Evolutionary conservation across 2,113 vertebrate species (phyloP), one percentile per base, ranked within the genome.

Genomic region (Istiophorus platypterus): DNA sequence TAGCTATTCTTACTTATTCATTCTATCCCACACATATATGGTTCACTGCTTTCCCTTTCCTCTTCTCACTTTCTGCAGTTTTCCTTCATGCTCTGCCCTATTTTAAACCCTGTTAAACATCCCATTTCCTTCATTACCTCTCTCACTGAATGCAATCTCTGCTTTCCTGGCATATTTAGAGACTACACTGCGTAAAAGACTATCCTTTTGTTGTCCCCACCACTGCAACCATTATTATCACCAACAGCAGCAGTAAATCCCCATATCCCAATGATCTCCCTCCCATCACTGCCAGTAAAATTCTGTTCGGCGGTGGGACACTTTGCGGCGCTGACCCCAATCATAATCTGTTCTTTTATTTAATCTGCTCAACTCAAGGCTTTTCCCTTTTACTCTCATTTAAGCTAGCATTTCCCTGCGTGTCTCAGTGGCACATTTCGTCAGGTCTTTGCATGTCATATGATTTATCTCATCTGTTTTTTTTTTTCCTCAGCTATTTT

Each of bases 291-390:
- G 39, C 51, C 73, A 61, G 61, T 27, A 42, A 26, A 72, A 74
- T 45, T 66, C 62, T 17, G 49, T 75, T 74, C 54, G 7, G 20
- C 63, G 63, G 24, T 49, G 62, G 13, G 18, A 70, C 45, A 42
- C 76, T 61, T 11, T 45, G 49, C 13, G 17, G 45, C n/a, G 3
- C 71, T 15, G 20, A 74, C 52, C 70, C 2, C 52, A 58, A 4
- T 63, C 29, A 14, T 90, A 85, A 92, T 92, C 86, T 79, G 70
- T 45, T 85, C 51, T 64, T 5, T 81, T 76, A 54, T 67, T 88
- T 89, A 86, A 89, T 89, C 85, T 84, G 67, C 64, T 89, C 82
- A 81, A 34, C 0, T 81, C 22, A 3, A 80, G 78, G 76, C 78
- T 81, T 80, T 78, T 73, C 0, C 22, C 27, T 31, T 82, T 79